Base-by-base conservation (phyloP, 2,888 invertebrate genomes). In the Rhingia campestris region DNA sequence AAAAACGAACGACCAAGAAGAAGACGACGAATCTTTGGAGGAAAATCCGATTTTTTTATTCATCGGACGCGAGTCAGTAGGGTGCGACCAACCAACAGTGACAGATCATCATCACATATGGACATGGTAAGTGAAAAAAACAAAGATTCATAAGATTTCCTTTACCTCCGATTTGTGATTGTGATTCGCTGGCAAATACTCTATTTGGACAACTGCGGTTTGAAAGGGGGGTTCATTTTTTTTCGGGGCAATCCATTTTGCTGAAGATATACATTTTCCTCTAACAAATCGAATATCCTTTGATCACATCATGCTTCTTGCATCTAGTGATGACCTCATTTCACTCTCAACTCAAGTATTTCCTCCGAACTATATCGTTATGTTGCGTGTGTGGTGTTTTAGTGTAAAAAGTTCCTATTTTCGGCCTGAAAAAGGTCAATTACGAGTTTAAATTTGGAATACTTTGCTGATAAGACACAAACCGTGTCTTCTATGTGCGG, bases 371-470 rank as follows among this genome's bases (percentile, higher is more conserved):
- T 51, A 67, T 54, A 59, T 72, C 9, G n/a, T n/a, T n/a, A 22
- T 35, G 51, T 53, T 39, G 3, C 35, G 53, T 54, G 49, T 39
- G 56, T 22, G 59, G 73, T 73, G 58, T 59, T 67, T 51, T 22
- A 45, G 22, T 22, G 22, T 22, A 54, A 35, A 12, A 58, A n/a
- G 12, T 63, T 77, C 77, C 81, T 81, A 77, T 81, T 81, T 81
- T 79, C 82, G 72, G 79, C 51, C 37, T 7, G 22, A 59, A 74
- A 84, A 84, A 80, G 84, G 80, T 84, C 80, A 84, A 56, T 61
- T 22, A 53, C 56, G 49, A 75, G 54, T 75, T 73, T 80, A 80
- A 80, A 80, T 80, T 84, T 74, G 80, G 64, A 75, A 80, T 70
- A 14, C n/a, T 84, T 69, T 64, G 32, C 54, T 84, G 84, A 84